A percentile compares a stretch with the other conserved stretches of the same genome.
Conservation (phyloP, 2,888 invertebrate species). For the Hirudinaria manillensis region DNA sequence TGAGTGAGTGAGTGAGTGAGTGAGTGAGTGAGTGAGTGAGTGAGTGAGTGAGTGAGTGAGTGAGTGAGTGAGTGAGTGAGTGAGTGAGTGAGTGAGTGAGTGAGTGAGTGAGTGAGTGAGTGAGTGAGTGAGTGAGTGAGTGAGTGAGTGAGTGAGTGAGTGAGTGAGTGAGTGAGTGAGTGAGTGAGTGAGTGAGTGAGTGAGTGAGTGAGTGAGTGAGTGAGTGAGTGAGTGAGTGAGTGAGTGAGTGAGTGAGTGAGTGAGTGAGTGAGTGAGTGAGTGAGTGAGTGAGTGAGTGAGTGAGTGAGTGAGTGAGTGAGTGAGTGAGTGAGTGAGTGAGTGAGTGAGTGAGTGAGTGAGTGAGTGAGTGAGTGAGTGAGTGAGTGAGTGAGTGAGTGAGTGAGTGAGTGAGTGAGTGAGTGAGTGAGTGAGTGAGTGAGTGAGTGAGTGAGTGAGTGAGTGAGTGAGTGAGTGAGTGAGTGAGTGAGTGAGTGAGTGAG, state of each 20-base stretch:
- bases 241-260: not conserved
- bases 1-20: constrained; percentile 30
- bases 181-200: not conserved
- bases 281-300: not conserved
- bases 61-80: constrained; percentile 31
- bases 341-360: not conserved
- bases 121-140: not conserved
- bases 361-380: not conserved
- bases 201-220: not conserved
- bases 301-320: not conserved
- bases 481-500: not conserved
- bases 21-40: constrained; percentile 30
- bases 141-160: not conserved
- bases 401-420: not conserved
- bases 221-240: not conserved
- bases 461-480: not conserved
- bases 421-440: not conserved
- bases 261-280: not conserved
- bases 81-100: constrained; percentile 26
- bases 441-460: not conserved
- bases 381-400: not conserved
- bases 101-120: not conserved
- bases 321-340: not conserved
- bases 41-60: constrained; percentile 30
- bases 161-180: not conserved